Evolutionary conservation across 2,888 invertebrate genomes (phyloP), one percentile per base, ranked within the genome.

Genomic region (Argyresthia albistria): DNA sequence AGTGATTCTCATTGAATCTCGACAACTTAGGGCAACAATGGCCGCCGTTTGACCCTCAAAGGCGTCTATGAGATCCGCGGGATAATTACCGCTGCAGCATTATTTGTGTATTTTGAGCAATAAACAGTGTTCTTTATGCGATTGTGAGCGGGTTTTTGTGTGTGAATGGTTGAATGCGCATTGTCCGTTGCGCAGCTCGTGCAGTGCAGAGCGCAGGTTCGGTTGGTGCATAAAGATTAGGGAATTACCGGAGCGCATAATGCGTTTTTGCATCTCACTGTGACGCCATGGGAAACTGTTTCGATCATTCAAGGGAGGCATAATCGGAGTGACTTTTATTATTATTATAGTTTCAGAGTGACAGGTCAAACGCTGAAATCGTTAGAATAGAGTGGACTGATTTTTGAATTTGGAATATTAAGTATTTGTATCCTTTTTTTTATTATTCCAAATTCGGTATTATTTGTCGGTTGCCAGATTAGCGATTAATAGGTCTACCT

Each of bases 51-150:
- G 82, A 83, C 84, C 87, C 81, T 80, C 80, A 79, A 80, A 69
- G 69, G 55, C 11, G 25, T 47, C 49, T 51, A 49, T 50, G 54
- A 49, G 50, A 49, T 43, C 52, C 51, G 50, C 51, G 53, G 52
- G 50, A 54, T 51, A 52, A 70, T 65, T 67, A 75, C 70, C 71
- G 72, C 77, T 76, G 73, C 70, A 70, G 72, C 64, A 60, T 71
- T 86, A 83, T 87, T 87, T 87, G 86, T 84, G 84, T 87, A 82
- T 81, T 84, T 87, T 86, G 70, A 80, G 86, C 78, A 86, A 87
- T 87, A 87, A 87, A 87, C 87, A 87, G 83, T 78, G 80, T 79
- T 72, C 84, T 86, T 86, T 84, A 86, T 83, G 82, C 77, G 80
- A 81, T 82, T 81, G 80, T 82, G 67, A 72, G 70, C 65, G 67